Base-by-base conservation (phyloP, 1,140 invertebrate species). In the Caenorhabditis latens region DNA sequence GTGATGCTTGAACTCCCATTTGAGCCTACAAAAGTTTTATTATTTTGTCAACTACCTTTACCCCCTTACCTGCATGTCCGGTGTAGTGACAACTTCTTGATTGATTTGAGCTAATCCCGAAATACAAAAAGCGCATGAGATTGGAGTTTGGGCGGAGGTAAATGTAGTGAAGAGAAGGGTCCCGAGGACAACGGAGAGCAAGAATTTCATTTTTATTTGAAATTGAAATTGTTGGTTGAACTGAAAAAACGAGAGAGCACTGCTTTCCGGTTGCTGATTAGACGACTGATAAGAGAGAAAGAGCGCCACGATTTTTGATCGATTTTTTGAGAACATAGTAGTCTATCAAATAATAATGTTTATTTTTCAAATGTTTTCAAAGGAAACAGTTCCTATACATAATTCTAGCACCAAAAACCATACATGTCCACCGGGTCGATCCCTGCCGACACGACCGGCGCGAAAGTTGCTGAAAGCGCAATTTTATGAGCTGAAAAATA, bases 1-100 rank as follows among this genome's bases (percentile, higher is more conserved):
- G 71, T 24, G 71, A 79, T 46, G 71, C 71, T 43, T 79, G 43
- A 11, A 79, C 53, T 79, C 71, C 46, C 71, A 50, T 79, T 79
- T 79, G 71, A 24, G 43, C 71, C 71, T 50, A 46, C 43, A 58
- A 14, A 14, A 58, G 55, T 32, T 32, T 2, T 32, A 1, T 32
- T 32, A 1, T 32, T 32, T 2, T 2, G 32, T 32, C 32, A 32
- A 32, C 32, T 32, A 32, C 32, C 32, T 2, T 0, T 32, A 32
- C 32, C 13, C 1, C 16, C 2, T 46, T 71, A 71, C 65, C 65
- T 71, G 40, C 65, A 71, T 71, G 46, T 71, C 65, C 16, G 65
- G 65, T 2, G 65, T 43, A 71, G 71, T 53, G 2, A 79, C 13
- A 13, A 79, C n/a, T 79, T 79, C 19, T 50, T 79, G 43, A 50